Base-by-base conservation (phyloP, 2,888 invertebrate species). In the Aphodius sticticus region DNA sequence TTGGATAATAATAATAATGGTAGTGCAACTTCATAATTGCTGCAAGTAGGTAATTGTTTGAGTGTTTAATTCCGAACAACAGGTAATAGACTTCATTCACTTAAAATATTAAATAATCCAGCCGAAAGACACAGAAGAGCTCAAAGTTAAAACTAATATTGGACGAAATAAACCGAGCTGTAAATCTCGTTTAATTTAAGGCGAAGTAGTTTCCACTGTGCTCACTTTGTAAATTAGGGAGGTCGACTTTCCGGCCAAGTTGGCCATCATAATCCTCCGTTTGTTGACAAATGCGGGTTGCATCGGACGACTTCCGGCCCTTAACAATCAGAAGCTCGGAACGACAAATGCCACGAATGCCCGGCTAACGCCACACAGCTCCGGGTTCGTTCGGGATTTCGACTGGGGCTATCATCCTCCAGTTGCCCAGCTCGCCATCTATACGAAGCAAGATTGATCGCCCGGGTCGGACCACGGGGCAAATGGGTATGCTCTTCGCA, bases 301-400 rank as follows among this genome's bases (percentile, higher is more conserved):
- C 74, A 35, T 37, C 35, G 74, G 37, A 36, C 74, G 37, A 74
- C 37, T 36, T 74, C 74, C 74, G 35, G 74, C 35, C 26, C 74
- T 37, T 26, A 74, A 74, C 74, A 74, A 74, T 74, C 74, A 37
- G 37, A 37, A 74, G 36, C 74, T 74, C n/a, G n/a, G 36, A 37
- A 74, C 72, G 72, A 15, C 36, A 74, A 74, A 37, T 37, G 35
- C 74, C 36, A 35, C 37, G 35, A 74, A 74, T 36, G 36, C 74
- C 37, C 35, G 36, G 37, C 35, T 35, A 35, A 35, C 74, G 74
- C 74, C 37, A 36, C 16, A n/a, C 37, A 71, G 15, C 7, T 9
- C 53, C 53, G 12, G 53, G 9, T 53, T 12, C 53, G 7, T 53
- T 53, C 53, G 53, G 12, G 53, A 53, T 53, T 53, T 53, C 53